A percentile compares a stretch with the other conserved stretches of the same genome.
phyloP scores from a whole-genome alignment of 1,140 invertebrate species.

The Bombus pyrosoma region DNA sequence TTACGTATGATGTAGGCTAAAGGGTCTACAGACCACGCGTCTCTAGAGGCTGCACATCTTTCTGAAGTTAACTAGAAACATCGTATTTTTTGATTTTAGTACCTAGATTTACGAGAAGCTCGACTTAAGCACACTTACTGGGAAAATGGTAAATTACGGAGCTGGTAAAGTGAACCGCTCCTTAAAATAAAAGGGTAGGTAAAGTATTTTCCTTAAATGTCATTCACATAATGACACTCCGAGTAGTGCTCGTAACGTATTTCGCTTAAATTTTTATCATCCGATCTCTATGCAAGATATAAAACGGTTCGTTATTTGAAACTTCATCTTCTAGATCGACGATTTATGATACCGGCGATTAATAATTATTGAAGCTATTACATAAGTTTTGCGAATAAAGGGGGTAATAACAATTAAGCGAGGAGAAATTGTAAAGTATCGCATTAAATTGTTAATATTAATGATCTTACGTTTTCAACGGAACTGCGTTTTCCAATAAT shows the following conservation, averaged over 20 bases:
- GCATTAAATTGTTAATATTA: not conserved
- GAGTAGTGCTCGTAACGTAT: not conserved
- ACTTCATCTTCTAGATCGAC: not conserved
- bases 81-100: too few species aligned
- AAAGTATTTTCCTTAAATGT: not conserved
- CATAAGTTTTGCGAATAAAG: not conserved
- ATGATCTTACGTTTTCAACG: not conserved
- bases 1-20: slow-evolving; percentile 81
- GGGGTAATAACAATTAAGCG: not conserved
- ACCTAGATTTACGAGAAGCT: too few species aligned
- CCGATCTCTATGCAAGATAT: not conserved
- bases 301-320: not conserved
- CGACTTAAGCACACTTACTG: too few species aligned
- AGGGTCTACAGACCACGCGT: slow-evolving; percentile 36
- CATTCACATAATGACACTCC: not conserved
- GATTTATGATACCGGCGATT: too few species aligned
- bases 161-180: not conserved
- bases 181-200: not conserved
- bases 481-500: not conserved
- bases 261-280: not conserved
- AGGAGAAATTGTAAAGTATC: not conserved
- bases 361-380: not conserved
- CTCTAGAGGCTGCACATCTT: slow-evolving; percentile 7
- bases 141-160: not conserved
- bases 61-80: too few species aligned